Conservation (phyloP, 2,113 vertebrate species). For the Pelobates fuscus region DNA sequence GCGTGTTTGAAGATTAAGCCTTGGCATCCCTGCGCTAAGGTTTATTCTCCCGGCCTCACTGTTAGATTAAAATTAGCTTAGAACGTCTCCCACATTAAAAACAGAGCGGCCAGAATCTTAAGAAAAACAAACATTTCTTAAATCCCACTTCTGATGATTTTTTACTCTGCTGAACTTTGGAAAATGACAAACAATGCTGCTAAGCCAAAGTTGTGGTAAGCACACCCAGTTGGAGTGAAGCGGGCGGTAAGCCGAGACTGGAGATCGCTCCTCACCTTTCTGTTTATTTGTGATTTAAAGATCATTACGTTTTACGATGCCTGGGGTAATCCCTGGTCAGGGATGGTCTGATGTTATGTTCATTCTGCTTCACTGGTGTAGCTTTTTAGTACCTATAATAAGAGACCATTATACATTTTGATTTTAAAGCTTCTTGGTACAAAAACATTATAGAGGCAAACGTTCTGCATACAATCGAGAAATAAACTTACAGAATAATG, state of each 20-base stretch:
- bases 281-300: conserved; percentile 25
- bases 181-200: not conserved
- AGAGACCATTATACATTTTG: too few relatives aligned
- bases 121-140: conserved; percentile 15
- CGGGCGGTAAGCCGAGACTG: conserved; percentile 2
- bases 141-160: conserved; percentile 9
- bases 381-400: too few relatives aligned
- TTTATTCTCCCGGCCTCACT: too few relatives aligned
- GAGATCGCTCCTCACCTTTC: not conserved
- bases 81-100: too few relatives aligned
- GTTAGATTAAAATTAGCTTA: too few relatives aligned
- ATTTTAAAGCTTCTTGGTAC: too few relatives aligned
- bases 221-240: conserved; percentile 12
- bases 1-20: too few relatives aligned
- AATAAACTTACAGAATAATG: too few relatives aligned
- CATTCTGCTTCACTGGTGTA: too few relatives aligned
- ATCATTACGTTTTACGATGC: conserved; percentile 22
- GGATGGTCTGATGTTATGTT: not conserved
- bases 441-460: too few relatives aligned
- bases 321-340: not conserved
- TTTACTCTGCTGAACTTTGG: conserved; percentile 4
- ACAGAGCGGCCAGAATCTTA: not conserved
- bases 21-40: too few relatives aligned
- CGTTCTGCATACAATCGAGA: too few relatives aligned
- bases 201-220: conserved; percentile 8